Conservation (phyloP, 2,888 invertebrate species). For the Mythimna lalbum region DNA sequence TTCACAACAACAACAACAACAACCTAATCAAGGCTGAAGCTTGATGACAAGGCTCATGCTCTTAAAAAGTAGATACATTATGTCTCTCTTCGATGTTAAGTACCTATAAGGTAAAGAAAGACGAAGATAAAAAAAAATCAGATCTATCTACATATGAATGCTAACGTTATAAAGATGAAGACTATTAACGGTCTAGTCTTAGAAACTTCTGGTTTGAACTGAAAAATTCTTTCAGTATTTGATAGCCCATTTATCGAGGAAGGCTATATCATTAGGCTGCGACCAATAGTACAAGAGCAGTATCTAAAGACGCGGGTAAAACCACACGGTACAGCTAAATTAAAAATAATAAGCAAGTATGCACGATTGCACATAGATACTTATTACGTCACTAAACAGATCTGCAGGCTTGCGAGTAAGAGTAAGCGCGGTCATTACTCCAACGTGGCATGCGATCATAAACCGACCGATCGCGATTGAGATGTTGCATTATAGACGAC, state of each 20-base stretch:
- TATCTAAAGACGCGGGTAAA: background rate
- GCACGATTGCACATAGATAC: conserved; percentile 1
- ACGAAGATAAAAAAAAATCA: background rate
- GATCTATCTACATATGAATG: background rate
- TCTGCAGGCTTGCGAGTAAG: conserved; percentile 54
- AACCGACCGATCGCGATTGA: conserved; percentile 53
- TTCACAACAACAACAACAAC: too few species aligned
- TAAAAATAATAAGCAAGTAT: conserved; percentile 12
- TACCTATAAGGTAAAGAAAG: background rate
- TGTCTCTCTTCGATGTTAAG: too few species aligned
- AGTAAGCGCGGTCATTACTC: conserved; percentile 64
- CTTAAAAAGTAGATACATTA: background rate
- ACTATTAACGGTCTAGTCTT: too few species aligned
- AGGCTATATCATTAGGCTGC: too few species aligned
- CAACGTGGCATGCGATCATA: conserved; percentile 55
- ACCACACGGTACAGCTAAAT: background rate
- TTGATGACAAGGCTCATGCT: too few species aligned
- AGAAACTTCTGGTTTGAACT: too few species aligned
- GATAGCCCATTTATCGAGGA: too few species aligned
- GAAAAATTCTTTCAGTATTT: too few species aligned
- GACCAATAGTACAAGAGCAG: too few species aligned
- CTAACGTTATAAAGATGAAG: too few species aligned
- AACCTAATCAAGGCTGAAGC: too few species aligned
- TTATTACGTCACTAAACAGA: conserved; percentile 51
- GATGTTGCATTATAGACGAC: conserved; percentile 36